phyloP scores from a whole-genome alignment of 2,113 vertebrate species.

The Jaculus jaculus region DNA sequence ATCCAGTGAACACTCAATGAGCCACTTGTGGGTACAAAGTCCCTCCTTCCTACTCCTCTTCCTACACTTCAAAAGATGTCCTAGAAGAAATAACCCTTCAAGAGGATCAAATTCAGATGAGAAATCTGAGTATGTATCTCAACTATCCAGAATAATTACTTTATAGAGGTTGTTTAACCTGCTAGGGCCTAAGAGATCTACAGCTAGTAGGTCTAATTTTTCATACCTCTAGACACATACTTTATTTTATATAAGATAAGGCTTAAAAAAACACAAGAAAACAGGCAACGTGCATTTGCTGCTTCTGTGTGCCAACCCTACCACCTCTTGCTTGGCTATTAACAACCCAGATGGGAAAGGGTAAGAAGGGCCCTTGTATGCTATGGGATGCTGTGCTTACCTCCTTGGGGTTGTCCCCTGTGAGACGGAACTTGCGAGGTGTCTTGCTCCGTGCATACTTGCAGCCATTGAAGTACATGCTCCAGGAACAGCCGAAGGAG shows the following conservation, averaged over 20 bases:
- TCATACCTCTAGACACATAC: neutral
- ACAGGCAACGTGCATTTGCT: neutral
- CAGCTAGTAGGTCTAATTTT: neutral
- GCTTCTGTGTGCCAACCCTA: neutral
- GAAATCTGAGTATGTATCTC: neutral
- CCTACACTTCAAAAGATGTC: neutral
- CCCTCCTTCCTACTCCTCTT: neutral
- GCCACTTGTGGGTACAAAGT: neutral
- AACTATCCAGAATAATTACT: neutral
- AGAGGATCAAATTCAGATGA: neutral
- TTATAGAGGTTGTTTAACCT: neutral
- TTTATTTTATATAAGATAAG: neutral
- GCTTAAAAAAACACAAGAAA: neutral
- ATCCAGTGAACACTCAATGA: neutral
- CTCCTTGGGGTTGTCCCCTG: conserved; percentile 97
- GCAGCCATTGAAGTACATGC: conserved; percentile 99
- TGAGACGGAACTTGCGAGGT: conserved; percentile 96
- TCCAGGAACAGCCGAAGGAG: conserved; percentile 99
- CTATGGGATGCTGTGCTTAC: conserved; percentile 75
- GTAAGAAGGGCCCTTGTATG: rapidly evolving
- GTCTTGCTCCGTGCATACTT: conserved; percentile 98
- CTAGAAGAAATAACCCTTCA: neutral
- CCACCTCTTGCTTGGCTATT: neutral
- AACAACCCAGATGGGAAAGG: no score
- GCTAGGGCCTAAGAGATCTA: neutral